A percentile compares a stretch with the other conserved stretches of the same genome.
Conservation (phyloP, 2,888 invertebrate genomes). For the Sphecodes monilicornis region DNA sequence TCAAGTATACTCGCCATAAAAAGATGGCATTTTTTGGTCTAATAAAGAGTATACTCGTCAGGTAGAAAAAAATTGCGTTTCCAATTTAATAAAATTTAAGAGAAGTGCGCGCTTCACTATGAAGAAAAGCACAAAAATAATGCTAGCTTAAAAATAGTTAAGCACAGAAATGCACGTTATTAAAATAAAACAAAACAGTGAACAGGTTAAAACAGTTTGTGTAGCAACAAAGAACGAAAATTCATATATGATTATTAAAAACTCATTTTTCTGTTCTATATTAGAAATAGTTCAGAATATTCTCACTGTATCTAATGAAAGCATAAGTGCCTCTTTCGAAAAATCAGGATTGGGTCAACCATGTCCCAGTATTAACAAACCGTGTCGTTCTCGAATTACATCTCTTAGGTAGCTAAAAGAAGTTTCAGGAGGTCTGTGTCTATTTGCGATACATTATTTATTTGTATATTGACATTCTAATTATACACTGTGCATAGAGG, state of each 20-base stretch:
- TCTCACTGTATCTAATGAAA: not conserved
- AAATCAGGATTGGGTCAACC: not conserved
- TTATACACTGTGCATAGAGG: not conserved
- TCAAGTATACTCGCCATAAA: no score
- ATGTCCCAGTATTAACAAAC: not conserved
- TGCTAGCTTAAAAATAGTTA: no score
- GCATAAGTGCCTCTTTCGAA: no score
- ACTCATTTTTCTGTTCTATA: rapidly evolving
- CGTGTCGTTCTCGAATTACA: not conserved
- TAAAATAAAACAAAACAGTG: no score
- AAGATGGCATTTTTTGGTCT: no score
- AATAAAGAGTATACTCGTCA: no score
- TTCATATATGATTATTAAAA: not conserved
- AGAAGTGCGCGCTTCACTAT: no score
- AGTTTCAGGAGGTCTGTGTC: not conserved
- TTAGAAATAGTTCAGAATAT: not conserved
- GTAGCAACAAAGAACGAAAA: not conserved
- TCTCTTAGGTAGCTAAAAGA: not conserved
- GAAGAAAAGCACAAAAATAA: no score
- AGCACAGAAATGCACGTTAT: no score
- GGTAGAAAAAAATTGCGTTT: no score
- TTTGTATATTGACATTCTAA: conserved; percentile 32
- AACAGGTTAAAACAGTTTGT: not conserved
- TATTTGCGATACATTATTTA: not conserved
- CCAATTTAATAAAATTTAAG: no score